Conservation (phyloP, 1,140 invertebrate genomes). For the Ladona fulva region DNA sequence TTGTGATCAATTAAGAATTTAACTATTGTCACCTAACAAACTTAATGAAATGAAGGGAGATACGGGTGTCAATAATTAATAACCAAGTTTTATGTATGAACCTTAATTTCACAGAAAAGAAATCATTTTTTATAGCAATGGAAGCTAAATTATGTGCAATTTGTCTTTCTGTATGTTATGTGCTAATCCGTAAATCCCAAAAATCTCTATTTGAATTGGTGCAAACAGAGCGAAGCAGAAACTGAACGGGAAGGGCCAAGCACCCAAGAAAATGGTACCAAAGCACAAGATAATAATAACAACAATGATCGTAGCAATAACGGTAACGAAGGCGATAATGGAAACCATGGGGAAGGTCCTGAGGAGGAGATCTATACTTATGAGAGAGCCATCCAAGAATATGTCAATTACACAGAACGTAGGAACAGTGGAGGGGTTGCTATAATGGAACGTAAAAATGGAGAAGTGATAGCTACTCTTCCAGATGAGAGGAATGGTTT, state of each 20-base stretch:
- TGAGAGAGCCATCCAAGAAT: constrained; percentile 74
- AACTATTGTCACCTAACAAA: no score
- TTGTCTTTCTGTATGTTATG: no score
- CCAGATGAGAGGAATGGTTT: neutral
- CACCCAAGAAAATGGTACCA: neutral
- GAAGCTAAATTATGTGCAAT: no score
- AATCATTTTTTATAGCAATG: no score
- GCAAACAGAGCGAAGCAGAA: neutral
- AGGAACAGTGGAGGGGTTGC: constrained; percentile 18
- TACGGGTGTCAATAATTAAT: no score
- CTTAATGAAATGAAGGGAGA: no score
- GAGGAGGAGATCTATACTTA: constrained; percentile 65
- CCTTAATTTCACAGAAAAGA: no score
- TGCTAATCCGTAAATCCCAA: no score
- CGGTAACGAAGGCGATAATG: neutral
- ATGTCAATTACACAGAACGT: constrained; percentile 56
- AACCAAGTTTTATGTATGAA: no score
- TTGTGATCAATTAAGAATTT: no score
- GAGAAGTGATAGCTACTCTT: neutral
- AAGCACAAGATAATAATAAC: neutral
- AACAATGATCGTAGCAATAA: neutral
- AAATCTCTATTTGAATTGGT: no score
- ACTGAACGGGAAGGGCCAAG: neutral
- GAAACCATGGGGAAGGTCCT: constrained; percentile 26
- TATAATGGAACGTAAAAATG: neutral